phyloP scores from a whole-genome alignment of 2,113 vertebrate species.

The Erinaceus europaeus region DNA sequence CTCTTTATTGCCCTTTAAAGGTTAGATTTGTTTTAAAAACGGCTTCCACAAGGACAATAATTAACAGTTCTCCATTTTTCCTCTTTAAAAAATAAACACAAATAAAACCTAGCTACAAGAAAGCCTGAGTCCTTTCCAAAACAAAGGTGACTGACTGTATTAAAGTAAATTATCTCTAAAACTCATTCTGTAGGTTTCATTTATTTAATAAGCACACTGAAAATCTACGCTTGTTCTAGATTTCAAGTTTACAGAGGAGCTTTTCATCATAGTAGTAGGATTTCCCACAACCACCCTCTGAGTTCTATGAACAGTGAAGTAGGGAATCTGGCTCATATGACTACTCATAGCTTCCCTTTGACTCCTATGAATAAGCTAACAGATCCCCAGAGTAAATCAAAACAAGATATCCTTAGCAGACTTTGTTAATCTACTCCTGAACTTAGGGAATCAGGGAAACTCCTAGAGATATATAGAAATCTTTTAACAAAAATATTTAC shows the following conservation, averaged over 20 bases:
- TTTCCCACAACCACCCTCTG: constrained; percentile 71
- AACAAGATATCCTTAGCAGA: constrained; percentile 60
- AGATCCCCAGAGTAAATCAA: constrained; percentile 59
- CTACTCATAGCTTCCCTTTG: constrained; percentile 79
- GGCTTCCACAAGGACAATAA: constrained; percentile 31
- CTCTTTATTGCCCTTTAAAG: constrained; percentile 27
- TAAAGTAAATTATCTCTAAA: constrained; percentile 73
- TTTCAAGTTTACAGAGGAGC: constrained; percentile 82
- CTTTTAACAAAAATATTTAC: constrained; percentile 77
- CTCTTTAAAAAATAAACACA: constrained; percentile 58
- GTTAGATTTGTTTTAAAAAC: background rate
- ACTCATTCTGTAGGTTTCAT: constrained; percentile 76
- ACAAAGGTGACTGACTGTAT: constrained; percentile 53
- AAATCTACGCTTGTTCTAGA: constrained; percentile 82
- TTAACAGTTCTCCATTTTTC: constrained; percentile 38
- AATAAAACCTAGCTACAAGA: constrained; percentile 51
- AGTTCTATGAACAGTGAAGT: constrained; percentile 75
- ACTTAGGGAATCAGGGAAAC: constrained; percentile 75
- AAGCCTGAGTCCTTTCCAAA: constrained; percentile 71
- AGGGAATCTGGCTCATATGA: constrained; percentile 78
- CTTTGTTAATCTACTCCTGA: constrained; percentile 64
- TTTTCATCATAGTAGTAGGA: constrained; percentile 74
- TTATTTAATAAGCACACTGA: constrained; percentile 85
- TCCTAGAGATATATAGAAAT: constrained; percentile 80
- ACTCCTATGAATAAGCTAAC: constrained; percentile 53